Evolutionary conservation across 2,888 invertebrate species (phyloP).

Genomic region (Dryomyza anilis): DNA sequence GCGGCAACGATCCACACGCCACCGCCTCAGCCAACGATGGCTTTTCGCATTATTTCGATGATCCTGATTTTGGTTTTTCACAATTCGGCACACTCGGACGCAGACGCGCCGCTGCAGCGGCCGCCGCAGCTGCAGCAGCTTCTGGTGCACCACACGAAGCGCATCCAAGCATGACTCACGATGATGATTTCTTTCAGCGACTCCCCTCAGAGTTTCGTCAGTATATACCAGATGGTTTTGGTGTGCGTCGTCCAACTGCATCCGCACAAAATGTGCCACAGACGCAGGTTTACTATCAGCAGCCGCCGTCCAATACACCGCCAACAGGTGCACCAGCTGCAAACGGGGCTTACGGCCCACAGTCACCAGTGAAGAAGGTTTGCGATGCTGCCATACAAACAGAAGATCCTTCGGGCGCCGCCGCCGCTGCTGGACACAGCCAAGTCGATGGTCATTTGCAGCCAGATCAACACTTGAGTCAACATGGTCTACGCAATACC

Average conservation of each 20-base stretch:
- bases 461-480: constrained; percentile 62
- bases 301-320: constrained; percentile 34
- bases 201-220: constrained; percentile 60
- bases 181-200: constrained; percentile 57
- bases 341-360: constrained; percentile 33
- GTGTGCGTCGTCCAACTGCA: constrained; percentile 45
- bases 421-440: constrained; percentile 35
- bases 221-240: constrained; percentile 58
- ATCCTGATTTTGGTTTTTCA: constrained; percentile 58
- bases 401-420: constrained; percentile 46
- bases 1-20: constrained; percentile 51
- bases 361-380: constrained; percentile 51
- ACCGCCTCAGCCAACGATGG: constrained; percentile 44
- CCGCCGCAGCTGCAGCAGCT: constrained; percentile 34
- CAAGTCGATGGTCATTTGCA: constrained; percentile 37
- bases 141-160: constrained; percentile 37
- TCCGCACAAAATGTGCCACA: constrained; percentile 33
- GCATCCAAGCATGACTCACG: constrained; percentile 36
- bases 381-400: constrained; percentile 62
- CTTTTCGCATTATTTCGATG: constrained; percentile 49
- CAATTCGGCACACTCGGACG: constrained; percentile 57
- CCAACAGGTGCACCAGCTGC: constrained; percentile 35
- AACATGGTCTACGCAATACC: constrained; percentile 77
- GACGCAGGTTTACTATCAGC: constrained; percentile 23
- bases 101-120: constrained; percentile 44